Percentiles rank a stretch among this genome's conserved stretches.
Conservation (phyloP, 2,113 vertebrate species). For the Sinocyclocheilus anshuiensis region DNA sequence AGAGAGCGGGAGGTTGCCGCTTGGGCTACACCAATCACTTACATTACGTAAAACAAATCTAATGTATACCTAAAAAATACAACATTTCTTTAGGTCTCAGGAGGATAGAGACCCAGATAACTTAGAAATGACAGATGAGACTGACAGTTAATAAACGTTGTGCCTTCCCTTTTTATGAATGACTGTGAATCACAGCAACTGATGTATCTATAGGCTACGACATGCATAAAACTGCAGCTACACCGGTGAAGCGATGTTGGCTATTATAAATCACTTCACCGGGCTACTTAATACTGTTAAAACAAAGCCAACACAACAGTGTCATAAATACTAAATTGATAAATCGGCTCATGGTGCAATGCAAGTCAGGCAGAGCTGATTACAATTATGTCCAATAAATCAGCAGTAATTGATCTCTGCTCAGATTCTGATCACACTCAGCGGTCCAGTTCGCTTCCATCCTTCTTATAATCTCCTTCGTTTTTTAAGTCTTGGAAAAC, state of each 20-base stretch:
- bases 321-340: constrained; percentile 31
- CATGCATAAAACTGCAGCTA: constrained; percentile 66
- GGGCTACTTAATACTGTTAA: constrained; percentile 50
- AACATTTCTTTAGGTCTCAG: not conserved
- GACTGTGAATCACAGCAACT: constrained; percentile 11
- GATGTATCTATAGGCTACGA: constrained; percentile 49
- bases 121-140: not conserved
- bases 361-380: constrained; percentile 26
- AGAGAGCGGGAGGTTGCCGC: no score
- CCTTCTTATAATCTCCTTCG: constrained; percentile 82
- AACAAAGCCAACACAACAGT: not conserved
- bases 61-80: not conserved
- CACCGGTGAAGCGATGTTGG: constrained; percentile 16
- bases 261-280: constrained; percentile 59
- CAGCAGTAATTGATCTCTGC: not conserved
- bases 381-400: constrained; percentile 14
- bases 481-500: constrained; percentile 97
- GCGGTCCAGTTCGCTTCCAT: constrained; percentile 86
- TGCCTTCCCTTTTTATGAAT: not conserved
- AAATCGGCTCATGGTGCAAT: constrained; percentile 33
- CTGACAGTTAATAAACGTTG: not conserved
- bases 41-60: not conserved
- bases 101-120: not conserved
- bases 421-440: constrained; percentile 62
- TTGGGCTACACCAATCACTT: not conserved